Conservation (phyloP, 2,113 vertebrate genomes). For the Mungos mungo region DNA sequence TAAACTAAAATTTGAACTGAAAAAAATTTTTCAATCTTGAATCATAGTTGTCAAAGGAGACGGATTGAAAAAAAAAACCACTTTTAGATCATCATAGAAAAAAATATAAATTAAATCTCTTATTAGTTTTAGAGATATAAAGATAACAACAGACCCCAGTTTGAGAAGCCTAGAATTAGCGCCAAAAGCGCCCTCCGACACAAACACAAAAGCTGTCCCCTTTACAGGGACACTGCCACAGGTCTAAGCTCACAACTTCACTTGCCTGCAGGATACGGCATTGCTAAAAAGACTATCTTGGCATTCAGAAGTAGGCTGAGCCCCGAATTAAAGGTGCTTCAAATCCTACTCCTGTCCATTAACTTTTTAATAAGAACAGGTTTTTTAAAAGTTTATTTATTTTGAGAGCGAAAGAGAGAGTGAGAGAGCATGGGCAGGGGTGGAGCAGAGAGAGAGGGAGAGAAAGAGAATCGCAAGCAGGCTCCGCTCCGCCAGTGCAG, state of each 20-base stretch:
- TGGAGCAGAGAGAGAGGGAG: no score
- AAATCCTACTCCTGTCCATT: neutral
- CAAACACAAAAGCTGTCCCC: neutral
- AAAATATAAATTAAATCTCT: neutral
- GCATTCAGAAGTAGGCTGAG: neutral
- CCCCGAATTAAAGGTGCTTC: neutral
- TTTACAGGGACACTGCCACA: no score
- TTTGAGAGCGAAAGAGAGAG: no score
- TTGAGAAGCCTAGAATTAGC: neutral
- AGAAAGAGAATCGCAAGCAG: no score
- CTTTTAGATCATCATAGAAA: neutral
- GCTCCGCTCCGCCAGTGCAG: no score
- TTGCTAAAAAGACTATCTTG: neutral
- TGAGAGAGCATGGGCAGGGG: no score
- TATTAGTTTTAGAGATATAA: neutral
- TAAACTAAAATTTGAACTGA: neutral
- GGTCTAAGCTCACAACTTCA: neutral
- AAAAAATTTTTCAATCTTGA: constrained; percentile 3
- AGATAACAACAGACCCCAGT: neutral
- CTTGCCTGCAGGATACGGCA: neutral
- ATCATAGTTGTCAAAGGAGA: neutral
- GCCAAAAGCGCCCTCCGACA: neutral
- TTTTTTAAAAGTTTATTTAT: neutral
- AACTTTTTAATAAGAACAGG: neutral
- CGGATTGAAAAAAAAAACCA: neutral